Evolutionary conservation across 2,888 invertebrate genomes (phyloP), one percentile per base, ranked within the genome.

Genomic region (Ctena decussata): DNA sequence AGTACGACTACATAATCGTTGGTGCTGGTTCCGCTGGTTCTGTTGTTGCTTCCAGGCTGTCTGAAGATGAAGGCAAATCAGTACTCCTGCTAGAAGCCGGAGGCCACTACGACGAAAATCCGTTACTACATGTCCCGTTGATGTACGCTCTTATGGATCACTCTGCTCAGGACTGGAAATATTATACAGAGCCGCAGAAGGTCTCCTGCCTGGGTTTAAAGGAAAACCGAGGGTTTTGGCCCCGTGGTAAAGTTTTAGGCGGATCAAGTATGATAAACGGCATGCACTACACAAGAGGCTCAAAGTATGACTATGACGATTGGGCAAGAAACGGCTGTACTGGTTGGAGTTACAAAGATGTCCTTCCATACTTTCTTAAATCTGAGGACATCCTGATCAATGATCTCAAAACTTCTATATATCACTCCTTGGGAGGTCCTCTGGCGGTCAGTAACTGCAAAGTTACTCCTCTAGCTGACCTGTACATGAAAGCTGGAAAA

Each of bases 181-280:
- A 96, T 89, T 93, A 96, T 82, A 96, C 96, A 2, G 90, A 91
- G 18, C 94, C 96, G 0, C 96, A 96, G 89, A 92, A 93, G 81
- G 92, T 94, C 81, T 39, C 78, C 0, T 98, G 98, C 27, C 41
- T 57, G 27, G 77, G 77, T 35, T 30, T 82, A 39, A 57, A 46
- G 18, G 77, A 77, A 24, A 35, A 49, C 18, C 70, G 57, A 46
- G 60, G 39, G 24, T 77, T 27, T 44, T 78, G 82, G 78, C 98
- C 98, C 0, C 97, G 98, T 82, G 98, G 98, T 73, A 98, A 98
- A 96, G 98, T 98, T 0, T 96, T 98, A 0, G 98, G 98, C 0
- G 98, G 98, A 0, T 98, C 98, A 6, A 98, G 98, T 49, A 98
- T 98, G 0, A 96, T 98, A 0, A 98, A 98, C 94, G 98, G 98